Evolutionary conservation across 2,113 vertebrate species (phyloP).

Genomic region (Struthio camelus): DNA sequence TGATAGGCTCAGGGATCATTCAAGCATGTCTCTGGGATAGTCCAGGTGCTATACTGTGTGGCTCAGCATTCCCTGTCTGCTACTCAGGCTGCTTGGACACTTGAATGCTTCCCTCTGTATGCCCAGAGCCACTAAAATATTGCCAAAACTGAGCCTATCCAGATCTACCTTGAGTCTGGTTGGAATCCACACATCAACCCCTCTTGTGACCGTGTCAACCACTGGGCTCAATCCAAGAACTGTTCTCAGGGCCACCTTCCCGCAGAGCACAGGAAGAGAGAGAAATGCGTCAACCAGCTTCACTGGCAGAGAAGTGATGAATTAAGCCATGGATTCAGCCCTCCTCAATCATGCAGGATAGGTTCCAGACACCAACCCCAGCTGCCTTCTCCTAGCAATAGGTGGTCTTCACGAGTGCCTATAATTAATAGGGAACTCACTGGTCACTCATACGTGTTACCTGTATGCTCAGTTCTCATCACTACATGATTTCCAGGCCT

Average conservation of each 20-base stretch:
- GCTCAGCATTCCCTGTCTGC: neutral
- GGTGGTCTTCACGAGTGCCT: neutral
- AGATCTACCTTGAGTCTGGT: neutral
- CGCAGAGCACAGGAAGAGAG: neutral
- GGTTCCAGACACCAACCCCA: neutral
- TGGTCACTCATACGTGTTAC: too few species aligned
- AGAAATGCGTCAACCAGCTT: neutral
- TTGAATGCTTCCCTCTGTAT: neutral
- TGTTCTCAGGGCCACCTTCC: neutral
- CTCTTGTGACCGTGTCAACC: neutral
- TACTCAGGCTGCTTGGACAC: neutral
- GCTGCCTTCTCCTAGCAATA: neutral
- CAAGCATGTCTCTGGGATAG: neutral
- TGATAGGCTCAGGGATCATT: neutral
- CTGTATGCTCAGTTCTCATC: neutral
- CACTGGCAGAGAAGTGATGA: accelerated
- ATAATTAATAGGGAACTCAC: neutral
- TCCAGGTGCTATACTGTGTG: neutral
- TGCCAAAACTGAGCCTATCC: neutral
- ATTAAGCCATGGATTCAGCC: neutral
- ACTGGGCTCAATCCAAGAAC: neutral
- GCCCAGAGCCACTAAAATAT: neutral
- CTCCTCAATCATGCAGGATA: neutral
- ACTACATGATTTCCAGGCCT: neutral
- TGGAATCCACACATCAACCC: neutral